phyloP scores from a whole-genome alignment of 1,140 invertebrate genomes.

The Pseudachorutes palmiensis region DNA sequence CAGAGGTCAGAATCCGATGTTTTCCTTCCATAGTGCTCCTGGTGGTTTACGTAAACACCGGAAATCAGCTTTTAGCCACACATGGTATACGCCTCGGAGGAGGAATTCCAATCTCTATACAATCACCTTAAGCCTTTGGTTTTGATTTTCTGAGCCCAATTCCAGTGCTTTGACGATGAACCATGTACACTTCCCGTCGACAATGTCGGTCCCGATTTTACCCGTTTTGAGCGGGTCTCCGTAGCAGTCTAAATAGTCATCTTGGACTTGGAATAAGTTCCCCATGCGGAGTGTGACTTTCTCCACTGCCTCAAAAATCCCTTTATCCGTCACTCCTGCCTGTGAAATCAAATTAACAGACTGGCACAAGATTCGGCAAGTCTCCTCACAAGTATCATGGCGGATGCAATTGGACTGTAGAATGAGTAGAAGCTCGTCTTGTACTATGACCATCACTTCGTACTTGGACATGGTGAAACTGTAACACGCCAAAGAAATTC shows the following conservation, averaged over 20 bases:
- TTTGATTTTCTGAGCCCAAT: background rate
- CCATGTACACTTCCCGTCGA: slow-evolving; percentile 53
- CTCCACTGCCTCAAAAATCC: slow-evolving; percentile 40
- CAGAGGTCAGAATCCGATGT: background rate
- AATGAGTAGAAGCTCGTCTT: slow-evolving; percentile 61
- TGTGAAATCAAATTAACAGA: background rate
- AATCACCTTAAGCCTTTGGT: background rate
- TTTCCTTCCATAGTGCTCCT: background rate
- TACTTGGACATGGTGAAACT: slow-evolving; percentile 47
- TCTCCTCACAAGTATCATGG: slow-evolving; percentile 48
- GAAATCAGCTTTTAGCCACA: too few relatives aligned
- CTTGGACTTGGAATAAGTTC: slow-evolving; percentile 61
- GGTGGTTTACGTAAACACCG: too few relatives aligned
- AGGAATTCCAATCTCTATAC: too few relatives aligned
- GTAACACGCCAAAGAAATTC: too few relatives aligned
- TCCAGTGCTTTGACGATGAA: slow-evolving; percentile 46
- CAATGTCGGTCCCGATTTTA: slow-evolving; percentile 63
- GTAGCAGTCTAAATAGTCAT: slow-evolving; percentile 92
- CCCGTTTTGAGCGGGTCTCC: slow-evolving; percentile 75
- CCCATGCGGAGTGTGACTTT: slow-evolving; percentile 53
- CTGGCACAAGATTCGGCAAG: background rate
- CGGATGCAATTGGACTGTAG: slow-evolving; percentile 52
- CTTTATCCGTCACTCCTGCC: background rate
- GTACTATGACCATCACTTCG: slow-evolving; percentile 52
- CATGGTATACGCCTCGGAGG: too few relatives aligned